A percentile compares a stretch with the other conserved stretches of the same genome.
These are phyloP conservation scores for Malthinus seriepunctatus DNA, from an alignment of 2,888 invertebrate species.

Conservation along the genomic window DNA sequence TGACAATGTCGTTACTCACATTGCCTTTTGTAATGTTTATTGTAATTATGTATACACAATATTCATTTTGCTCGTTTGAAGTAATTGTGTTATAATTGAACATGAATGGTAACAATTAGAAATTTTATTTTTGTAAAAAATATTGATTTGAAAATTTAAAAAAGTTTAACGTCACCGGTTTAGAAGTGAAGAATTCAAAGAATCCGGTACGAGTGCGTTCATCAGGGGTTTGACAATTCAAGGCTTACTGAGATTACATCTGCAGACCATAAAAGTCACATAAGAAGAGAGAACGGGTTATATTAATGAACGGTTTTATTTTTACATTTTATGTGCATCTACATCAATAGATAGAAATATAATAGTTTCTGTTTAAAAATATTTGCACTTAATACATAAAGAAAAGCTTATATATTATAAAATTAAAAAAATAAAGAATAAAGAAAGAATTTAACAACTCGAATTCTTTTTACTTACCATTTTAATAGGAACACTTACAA, in stretches of 20 bases:
- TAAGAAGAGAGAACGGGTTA: slow-evolving; percentile 2
- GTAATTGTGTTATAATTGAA: slow-evolving; percentile 17
- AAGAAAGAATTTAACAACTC: not conserved
- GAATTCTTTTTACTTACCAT: slow-evolving; percentile 1
- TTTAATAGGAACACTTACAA: slow-evolving; percentile 5
- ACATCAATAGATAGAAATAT: not conserved
- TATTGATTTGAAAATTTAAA: not conserved
- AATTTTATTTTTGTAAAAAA: too few relatives aligned
- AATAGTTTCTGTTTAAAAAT: not conserved
- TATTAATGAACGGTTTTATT: slow-evolving; percentile 8
- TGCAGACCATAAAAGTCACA: slow-evolving; percentile 15
- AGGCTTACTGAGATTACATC: slow-evolving; percentile 37
- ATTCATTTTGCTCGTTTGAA: not conserved
- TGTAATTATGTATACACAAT: not conserved
- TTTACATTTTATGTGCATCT: not conserved
- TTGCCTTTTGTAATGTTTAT: slow-evolving; percentile 4
- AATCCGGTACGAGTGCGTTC: slow-evolving; percentile 45
- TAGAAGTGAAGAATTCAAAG: slow-evolving; percentile 38
- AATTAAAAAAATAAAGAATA: not conserved
- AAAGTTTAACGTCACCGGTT: slow-evolving; percentile 1
- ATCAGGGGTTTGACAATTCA: slow-evolving; percentile 47
- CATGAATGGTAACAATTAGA: too few relatives aligned
- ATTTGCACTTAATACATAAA: not conserved
- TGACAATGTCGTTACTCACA: slow-evolving; percentile 21
- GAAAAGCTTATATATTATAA: not conserved